Percentiles rank a stretch among this genome's conserved stretches.
phyloP scores from a whole-genome alignment of 2,797 vertebrate genomes.

The Cyprinella venusta region DNA sequence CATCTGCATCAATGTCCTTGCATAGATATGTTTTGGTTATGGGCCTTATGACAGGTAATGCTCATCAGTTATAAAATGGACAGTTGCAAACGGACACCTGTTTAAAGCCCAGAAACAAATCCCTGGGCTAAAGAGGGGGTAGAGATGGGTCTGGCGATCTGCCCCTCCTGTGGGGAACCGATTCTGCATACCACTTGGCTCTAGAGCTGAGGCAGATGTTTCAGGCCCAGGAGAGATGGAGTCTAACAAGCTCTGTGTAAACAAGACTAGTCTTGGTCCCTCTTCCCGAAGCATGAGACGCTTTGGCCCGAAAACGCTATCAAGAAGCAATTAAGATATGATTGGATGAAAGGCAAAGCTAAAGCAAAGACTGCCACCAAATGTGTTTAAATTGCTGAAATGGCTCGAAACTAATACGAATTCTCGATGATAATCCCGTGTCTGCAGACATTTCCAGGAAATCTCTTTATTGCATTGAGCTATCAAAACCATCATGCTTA shows the following conservation, averaged over 20 bases:
- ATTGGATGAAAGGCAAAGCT: not conserved
- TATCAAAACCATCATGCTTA: slow-evolving; percentile 29
- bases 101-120: slow-evolving; percentile 29
- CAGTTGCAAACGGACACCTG: slow-evolving; percentile 32
- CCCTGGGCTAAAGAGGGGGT: not conserved
- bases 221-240: slow-evolving; percentile 63
- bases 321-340: slow-evolving; percentile 18
- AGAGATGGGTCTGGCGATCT: slow-evolving; percentile 15
- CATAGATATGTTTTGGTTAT: not conserved
- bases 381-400: slow-evolving; percentile 4
- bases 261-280: slow-evolving; percentile 57
- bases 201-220: slow-evolving; percentile 69
- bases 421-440: slow-evolving; percentile 7
- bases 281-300: slow-evolving; percentile 23
- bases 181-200: slow-evolving; percentile 56
- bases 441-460: slow-evolving; percentile 15
- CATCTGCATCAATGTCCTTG: not conserved
- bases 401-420: slow-evolving; percentile 12
- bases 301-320: slow-evolving; percentile 16
- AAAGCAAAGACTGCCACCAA: not conserved
- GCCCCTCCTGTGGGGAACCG: slow-evolving; percentile 8
- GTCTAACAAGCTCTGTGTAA: slow-evolving; percentile 70
- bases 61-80: slow-evolving; percentile 8
- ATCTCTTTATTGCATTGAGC: slow-evolving; percentile 8
- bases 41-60: slow-evolving; percentile 5